Percentiles rank a stretch among this genome's conserved stretches.
These are phyloP conservation scores for Conus betulinus DNA, from an alignment of 1,140 invertebrate species.

Conservation along the genomic window DNA sequence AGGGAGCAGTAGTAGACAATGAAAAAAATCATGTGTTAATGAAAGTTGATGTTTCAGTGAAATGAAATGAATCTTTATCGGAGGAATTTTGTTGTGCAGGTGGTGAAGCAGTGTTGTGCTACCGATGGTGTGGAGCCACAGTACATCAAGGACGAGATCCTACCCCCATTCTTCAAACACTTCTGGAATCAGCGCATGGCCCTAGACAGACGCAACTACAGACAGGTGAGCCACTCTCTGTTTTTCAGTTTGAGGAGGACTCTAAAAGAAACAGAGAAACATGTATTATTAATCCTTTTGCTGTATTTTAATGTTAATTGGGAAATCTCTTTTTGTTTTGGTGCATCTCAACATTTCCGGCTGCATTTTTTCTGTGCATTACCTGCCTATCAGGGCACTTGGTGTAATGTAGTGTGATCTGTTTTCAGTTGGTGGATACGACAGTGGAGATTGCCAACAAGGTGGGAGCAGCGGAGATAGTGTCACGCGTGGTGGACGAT, in stretches of 20 bases:
- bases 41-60: no score
- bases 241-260: no score
- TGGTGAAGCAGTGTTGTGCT: conserved; percentile 99
- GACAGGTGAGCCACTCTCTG: conserved; percentile 80
- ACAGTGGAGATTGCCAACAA: conserved; percentile 99
- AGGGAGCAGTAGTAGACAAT: no score
- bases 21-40: no score
- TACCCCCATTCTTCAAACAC: conserved; percentile 99
- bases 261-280: no score
- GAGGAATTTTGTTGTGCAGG: conserved; percentile 76
- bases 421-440: conserved; percentile 92
- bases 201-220: conserved; percentile 96
- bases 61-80: neutral
- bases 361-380: neutral
- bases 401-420: no score
- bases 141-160: conserved; percentile 99
- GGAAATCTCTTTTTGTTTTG: neutral
- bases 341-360: neutral
- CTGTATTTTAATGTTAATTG: neutral
- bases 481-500: conserved; percentile 98
- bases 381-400: no score
- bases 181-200: conserved; percentile 99
- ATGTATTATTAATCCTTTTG: neutral
- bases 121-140: conserved; percentile 99
- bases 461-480: conserved; percentile 97